phyloP scores from a whole-genome alignment of 2,113 vertebrate species.

The Psittacus erithacus region DNA sequence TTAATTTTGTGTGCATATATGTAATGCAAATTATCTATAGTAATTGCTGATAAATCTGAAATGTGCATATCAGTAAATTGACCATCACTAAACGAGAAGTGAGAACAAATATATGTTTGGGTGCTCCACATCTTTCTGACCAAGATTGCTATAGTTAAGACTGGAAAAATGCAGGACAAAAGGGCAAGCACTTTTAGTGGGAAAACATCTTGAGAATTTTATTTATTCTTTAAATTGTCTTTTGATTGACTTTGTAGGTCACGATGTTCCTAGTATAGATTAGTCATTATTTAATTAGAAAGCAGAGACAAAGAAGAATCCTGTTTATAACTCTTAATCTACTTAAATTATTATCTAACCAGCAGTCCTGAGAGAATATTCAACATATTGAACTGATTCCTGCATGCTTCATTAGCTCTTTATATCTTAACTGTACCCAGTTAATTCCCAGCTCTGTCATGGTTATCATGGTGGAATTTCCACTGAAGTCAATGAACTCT shows the following conservation, averaged over 20 bases:
- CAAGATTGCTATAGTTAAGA: background rate
- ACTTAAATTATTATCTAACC: slow-evolving; percentile 38
- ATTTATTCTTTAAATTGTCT: background rate
- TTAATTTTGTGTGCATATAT: background rate
- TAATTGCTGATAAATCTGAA: background rate
- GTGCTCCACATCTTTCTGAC: background rate
- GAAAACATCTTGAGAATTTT: background rate
- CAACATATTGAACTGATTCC: slow-evolving; percentile 13
- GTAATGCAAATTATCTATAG: background rate
- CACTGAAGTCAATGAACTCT: slow-evolving; percentile 37
- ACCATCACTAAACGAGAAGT: background rate
- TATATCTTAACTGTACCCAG: slow-evolving; percentile 28
- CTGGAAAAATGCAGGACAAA: background rate
- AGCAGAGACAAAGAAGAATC: background rate
- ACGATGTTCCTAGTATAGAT: background rate
- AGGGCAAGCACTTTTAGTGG: background rate
- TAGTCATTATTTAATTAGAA: slow-evolving; percentile 43
- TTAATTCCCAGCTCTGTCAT: slow-evolving; percentile 32
- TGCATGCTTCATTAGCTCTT: slow-evolving; percentile 42
- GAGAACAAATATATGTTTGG: background rate
- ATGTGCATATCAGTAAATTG: background rate
- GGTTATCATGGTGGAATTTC: slow-evolving; percentile 36
- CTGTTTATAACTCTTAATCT: slow-evolving; percentile 54
- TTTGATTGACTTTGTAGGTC: background rate
- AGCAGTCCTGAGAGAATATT: slow-evolving; percentile 48